Conservation (phyloP, 2,113 vertebrate genomes). For the Hirundichthys speculiger region DNA sequence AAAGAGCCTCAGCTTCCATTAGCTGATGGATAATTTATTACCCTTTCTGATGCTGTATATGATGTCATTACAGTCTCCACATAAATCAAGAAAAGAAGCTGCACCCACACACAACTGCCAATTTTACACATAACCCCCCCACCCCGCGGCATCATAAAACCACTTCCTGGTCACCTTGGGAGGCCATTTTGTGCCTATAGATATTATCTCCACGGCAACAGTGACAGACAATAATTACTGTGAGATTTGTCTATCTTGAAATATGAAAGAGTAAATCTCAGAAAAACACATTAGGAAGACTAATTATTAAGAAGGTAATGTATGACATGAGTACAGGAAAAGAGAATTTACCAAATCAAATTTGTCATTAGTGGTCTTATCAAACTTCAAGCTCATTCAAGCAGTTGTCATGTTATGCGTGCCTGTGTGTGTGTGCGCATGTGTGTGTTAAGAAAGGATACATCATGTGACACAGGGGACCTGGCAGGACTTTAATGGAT, state of each 20-base stretch:
- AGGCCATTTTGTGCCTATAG: conserved; percentile 57
- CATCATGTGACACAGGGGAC: conserved; percentile 44
- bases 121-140: conserved; percentile 41
- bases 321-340: conserved; percentile 29
- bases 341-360: conserved; percentile 56
- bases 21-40: conserved; percentile 72
- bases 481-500: conserved; percentile 48
- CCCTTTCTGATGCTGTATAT: conserved; percentile 60
- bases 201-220: conserved; percentile 60
- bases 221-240: conserved; percentile 62
- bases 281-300: conserved; percentile 64
- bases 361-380: conserved; percentile 71
- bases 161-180: conserved; percentile 81
- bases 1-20: conserved; percentile 61
- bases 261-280: conserved; percentile 61
- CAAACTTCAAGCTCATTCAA: conserved; percentile 52
- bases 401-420: too few species aligned
- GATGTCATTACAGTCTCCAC: conserved; percentile 74
- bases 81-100: conserved; percentile 71
- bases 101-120: conserved; percentile 26
- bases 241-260: conserved; percentile 41
- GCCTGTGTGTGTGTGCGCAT: neutral
- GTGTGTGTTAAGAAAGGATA: too few species aligned
- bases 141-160: conserved; percentile 35
- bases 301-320: conserved; percentile 72